Conservation (phyloP, 2,888 invertebrate genomes). For the Nematopogon swammerdamellus region DNA sequence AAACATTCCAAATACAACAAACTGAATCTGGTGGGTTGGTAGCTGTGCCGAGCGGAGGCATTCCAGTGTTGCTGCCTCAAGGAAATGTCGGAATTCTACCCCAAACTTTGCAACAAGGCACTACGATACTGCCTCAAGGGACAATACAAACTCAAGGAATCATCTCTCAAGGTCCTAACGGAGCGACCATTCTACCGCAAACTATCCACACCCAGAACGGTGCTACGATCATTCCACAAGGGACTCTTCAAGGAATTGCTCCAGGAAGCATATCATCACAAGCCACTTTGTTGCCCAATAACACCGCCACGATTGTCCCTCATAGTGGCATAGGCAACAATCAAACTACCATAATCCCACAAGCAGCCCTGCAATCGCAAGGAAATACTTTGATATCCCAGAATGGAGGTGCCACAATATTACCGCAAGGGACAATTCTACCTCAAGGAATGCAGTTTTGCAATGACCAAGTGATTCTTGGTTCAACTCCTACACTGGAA, state of each 20-base stretch:
- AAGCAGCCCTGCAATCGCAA: slow-evolving; percentile 44
- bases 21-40: slow-evolving; percentile 60
- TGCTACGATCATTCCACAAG: slow-evolving; percentile 61
- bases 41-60: slow-evolving; percentile 56
- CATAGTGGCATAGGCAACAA: slow-evolving; percentile 49
- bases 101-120: slow-evolving; percentile 51
- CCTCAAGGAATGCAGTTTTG: slow-evolving; percentile 38
- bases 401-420: slow-evolving; percentile 55
- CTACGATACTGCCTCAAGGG: slow-evolving; percentile 56
- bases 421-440: slow-evolving; percentile 56
- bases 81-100: slow-evolving; percentile 52
- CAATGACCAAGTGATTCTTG: slow-evolving; percentile 60
- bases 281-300: slow-evolving; percentile 37
- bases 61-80: slow-evolving; percentile 53
- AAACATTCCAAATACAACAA: slow-evolving; percentile 59
- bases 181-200: slow-evolving; percentile 60
- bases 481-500: slow-evolving; percentile 60
- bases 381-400: slow-evolving; percentile 51
- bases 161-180: slow-evolving; percentile 52
- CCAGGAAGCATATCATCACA: slow-evolving; percentile 37
- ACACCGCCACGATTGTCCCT: slow-evolving; percentile 40
- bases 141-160: slow-evolving; percentile 51
- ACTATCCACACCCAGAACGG: slow-evolving; percentile 56
- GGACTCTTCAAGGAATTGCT: slow-evolving; percentile 42
- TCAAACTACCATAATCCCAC: slow-evolving; percentile 47